Evolutionary conservation across 2,113 vertebrate species (phyloP).

Genomic region (Lamprotornis superbus): DNA sequence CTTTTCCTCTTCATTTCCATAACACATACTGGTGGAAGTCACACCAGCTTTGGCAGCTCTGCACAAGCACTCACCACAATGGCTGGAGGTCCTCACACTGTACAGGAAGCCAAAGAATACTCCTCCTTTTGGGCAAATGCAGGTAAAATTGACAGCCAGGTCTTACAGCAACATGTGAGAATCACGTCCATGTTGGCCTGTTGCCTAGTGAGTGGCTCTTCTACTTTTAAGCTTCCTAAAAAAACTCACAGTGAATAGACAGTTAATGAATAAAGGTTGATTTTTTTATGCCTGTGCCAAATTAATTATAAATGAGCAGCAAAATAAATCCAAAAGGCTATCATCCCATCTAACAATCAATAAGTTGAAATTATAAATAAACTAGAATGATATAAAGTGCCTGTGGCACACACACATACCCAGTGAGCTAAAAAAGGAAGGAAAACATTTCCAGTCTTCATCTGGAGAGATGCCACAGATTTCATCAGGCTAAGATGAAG

Average conservation of each 20-base stretch:
- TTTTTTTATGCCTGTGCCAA: not conserved
- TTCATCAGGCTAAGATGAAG: slow-evolving; percentile 48
- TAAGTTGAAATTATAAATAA: slow-evolving; percentile 47
- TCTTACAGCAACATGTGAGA: not conserved
- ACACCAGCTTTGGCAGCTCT: not conserved
- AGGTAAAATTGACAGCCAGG: not conserved
- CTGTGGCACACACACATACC: slow-evolving; percentile 7
- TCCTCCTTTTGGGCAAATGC: not conserved
- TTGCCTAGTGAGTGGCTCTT: not conserved
- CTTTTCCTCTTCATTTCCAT: not conserved
- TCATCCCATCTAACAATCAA: slow-evolving; percentile 19
- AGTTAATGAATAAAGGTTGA: slow-evolving; percentile 25
- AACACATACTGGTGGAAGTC: not conserved
- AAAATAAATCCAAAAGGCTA: slow-evolving; percentile 36
- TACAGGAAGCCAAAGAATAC: not conserved
- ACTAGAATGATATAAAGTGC: slow-evolving; percentile 12
- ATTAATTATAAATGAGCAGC: slow-evolving; percentile 47
- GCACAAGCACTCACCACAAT: not conserved
- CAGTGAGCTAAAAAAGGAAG: slow-evolving; percentile 44
- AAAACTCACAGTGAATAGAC: not conserved
- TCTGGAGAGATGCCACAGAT: slow-evolving; percentile 36
- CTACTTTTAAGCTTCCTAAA: not conserved
- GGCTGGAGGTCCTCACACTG: not conserved
- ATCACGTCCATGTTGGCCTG: fast-evolving
- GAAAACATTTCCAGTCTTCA: slow-evolving; percentile 44